phyloP scores from a whole-genome alignment of 2,113 vertebrate species.

The Uropsilus gracilis region DNA sequence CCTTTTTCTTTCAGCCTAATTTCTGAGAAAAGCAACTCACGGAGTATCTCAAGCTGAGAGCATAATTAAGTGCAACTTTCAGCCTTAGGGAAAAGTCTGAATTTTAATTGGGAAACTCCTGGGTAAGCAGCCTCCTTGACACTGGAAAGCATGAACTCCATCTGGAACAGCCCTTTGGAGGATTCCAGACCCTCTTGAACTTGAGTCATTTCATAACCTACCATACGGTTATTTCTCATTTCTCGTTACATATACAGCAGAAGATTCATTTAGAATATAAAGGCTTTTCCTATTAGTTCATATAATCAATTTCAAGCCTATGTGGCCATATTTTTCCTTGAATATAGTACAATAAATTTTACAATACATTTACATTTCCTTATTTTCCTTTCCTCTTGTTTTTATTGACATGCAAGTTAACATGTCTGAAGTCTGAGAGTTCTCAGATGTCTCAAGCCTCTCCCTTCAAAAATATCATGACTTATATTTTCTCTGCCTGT shows the following conservation, averaged over 20 bases:
- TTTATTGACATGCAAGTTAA: neutral
- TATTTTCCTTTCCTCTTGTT: neutral
- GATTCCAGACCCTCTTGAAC: constrained; percentile 17
- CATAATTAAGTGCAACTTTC: constrained; percentile 44
- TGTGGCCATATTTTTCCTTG: neutral
- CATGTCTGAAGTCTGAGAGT: neutral
- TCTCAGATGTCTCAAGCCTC: neutral
- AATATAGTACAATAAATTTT: neutral
- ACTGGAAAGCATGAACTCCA: neutral
- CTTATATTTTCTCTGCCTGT: neutral
- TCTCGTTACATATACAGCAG: neutral
- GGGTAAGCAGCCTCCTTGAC: constrained; percentile 15
- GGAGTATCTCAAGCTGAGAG: constrained; percentile 30
- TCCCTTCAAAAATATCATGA: neutral
- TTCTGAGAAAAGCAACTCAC: constrained; percentile 29
- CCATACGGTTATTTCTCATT: constrained; percentile 4
- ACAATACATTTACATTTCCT: neutral
- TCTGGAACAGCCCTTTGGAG: constrained; percentile 4
- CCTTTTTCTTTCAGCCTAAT: neutral
- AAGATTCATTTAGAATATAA: constrained; percentile 43
- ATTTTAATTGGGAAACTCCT: constrained; percentile 54
- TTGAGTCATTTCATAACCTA: neutral
- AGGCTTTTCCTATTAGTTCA: neutral
- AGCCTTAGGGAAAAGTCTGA: constrained; percentile 13
- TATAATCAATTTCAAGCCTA: neutral